A percentile compares a stretch with the other conserved stretches of the same genome.
Conservation (phyloP, 2,797 vertebrate species). For the Anisognathus igniventris region DNA sequence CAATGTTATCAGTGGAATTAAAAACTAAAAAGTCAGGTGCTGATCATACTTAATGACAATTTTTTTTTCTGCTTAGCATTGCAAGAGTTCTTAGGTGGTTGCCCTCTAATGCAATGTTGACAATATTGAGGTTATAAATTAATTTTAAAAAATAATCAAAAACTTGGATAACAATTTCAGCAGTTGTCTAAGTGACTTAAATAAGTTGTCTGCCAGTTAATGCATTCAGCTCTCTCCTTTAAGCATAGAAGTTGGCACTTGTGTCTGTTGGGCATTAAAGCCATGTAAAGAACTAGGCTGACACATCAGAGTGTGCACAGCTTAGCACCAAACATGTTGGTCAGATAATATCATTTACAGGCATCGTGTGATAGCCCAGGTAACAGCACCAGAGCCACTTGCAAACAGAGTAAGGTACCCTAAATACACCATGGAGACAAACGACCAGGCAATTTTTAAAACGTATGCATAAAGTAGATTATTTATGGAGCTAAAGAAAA, state of each 20-base stretch:
- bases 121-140: neutral
- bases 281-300: neutral
- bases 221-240: neutral
- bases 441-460: neutral
- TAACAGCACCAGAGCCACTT: neutral
- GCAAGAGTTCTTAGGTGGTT: neutral
- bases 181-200: neutral
- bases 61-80: neutral
- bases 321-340: neutral
- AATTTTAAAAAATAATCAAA: neutral
- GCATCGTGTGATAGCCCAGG: fast-evolving
- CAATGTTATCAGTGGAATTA: neutral
- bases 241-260: neutral
- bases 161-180: neutral
- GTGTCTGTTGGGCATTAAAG: neutral
- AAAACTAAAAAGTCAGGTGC: neutral
- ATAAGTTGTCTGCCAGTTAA: neutral
- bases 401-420: neutral
- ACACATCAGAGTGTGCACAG: neutral
- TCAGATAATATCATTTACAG: neutral
- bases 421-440: neutral
- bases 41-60: neutral
- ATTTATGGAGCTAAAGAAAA: neutral
- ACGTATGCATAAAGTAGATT: neutral
- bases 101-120: neutral